Evolutionary conservation across 2,113 vertebrate species (phyloP).

Genomic region (Cinclus mexicanus): DNA sequence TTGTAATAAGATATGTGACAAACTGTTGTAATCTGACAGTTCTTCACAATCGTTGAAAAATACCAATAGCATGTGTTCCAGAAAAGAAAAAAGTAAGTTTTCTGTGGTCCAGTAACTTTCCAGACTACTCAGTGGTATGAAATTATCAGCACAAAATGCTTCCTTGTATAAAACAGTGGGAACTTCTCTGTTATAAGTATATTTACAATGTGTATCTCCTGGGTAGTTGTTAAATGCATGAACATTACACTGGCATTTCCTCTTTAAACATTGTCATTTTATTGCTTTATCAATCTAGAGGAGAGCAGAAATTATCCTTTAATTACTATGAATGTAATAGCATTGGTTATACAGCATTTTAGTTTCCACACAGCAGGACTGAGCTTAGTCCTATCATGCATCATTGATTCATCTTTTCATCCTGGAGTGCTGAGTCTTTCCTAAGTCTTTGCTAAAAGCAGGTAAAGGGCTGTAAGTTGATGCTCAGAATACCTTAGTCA

Average conservation of each 20-base stretch:
- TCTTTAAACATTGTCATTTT: slow-evolving; percentile 52
- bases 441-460: neutral
- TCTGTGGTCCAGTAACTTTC: slow-evolving; percentile 17
- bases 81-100: neutral
- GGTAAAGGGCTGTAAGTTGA: neutral
- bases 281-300: slow-evolving; percentile 51
- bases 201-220: slow-evolving; percentile 52
- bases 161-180: slow-evolving; percentile 49
- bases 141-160: slow-evolving; percentile 48
- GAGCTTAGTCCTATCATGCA: neutral
- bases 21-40: neutral
- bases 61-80: neutral
- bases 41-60: neutral
- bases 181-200: slow-evolving; percentile 53
- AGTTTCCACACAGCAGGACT: neutral
- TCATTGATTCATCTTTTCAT: slow-evolving; percentile 12
- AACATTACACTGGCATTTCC: slow-evolving; percentile 44
- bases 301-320: slow-evolving; percentile 61
- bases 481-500: neutral
- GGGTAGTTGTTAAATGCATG: slow-evolving; percentile 56
- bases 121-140: slow-evolving; percentile 15
- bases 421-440: slow-evolving; percentile 1
- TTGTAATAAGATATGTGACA: neutral
- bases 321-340: slow-evolving; percentile 55
- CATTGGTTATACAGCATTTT: slow-evolving; percentile 3